These are phyloP conservation scores for Macrophya annulata DNA, from an alignment of 2,888 invertebrate genomes.

Conservation along the genomic window DNA sequence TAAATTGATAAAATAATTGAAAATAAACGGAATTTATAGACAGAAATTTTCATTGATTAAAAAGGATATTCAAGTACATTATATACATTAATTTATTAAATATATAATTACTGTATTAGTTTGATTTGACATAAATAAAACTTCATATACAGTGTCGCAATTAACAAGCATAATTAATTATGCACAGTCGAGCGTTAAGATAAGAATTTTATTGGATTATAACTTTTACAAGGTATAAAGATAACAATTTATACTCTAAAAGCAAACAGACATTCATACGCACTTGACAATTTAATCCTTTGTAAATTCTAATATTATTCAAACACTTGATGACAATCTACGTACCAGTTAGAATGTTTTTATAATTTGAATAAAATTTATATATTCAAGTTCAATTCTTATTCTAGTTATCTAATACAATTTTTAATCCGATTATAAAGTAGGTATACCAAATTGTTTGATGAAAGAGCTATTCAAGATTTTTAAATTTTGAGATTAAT, in stretches of 20 bases:
- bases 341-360: neutral
- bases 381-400: neutral
- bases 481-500: no score
- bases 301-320: neutral
- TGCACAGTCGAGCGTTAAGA: neutral
- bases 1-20: neutral
- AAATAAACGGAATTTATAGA: neutral
- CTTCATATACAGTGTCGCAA: neutral
- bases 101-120: no score
- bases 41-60: neutral
- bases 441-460: no score
- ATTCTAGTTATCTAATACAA: no score
- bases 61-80: no score
- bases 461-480: no score
- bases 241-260: slow-evolving; percentile 12
- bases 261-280: neutral
- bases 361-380: neutral
- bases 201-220: neutral
- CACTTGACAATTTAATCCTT: neutral
- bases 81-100: no score
- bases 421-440: no score
- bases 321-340: neutral
- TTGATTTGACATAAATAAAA: neutral
- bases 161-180: neutral
- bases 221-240: neutral